A percentile compares a stretch with the other conserved stretches of the same genome.
These are phyloP conservation scores for Aphyosemion australe DNA, from an alignment of 2,113 vertebrate species.

Conservation along the genomic window DNA sequence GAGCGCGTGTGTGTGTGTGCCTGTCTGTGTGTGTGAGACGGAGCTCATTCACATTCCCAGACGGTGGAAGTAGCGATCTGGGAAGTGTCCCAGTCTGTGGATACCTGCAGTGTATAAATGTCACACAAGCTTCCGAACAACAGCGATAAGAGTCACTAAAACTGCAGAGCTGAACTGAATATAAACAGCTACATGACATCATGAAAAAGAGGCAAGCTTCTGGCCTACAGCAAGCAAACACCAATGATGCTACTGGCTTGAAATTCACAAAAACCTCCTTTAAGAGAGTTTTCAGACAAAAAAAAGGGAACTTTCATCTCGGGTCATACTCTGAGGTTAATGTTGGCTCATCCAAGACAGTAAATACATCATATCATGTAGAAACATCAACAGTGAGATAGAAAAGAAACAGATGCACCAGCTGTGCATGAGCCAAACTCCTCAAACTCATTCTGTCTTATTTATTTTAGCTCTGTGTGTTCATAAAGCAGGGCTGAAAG, in stretches of 20 bases:
- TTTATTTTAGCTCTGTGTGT: slow-evolving; percentile 1
- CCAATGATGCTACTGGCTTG: too few species aligned
- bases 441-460: not conserved
- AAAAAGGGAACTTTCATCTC: not conserved
- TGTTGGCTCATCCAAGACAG: not conserved
- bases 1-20: slow-evolving; percentile 23
- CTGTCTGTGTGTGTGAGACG: slow-evolving; percentile 11
- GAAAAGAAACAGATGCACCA: not conserved
- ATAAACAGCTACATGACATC: not conserved
- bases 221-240: not conserved
- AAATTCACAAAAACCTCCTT: too few species aligned
- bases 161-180: slow-evolving; percentile 1
- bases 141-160: slow-evolving; percentile 30
- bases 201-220: not conserved
- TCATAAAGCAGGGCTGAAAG: not conserved
- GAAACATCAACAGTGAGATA: not conserved
- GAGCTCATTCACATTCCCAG: slow-evolving; percentile 69
- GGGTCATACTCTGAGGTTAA: not conserved
- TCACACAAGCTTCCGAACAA: slow-evolving; percentile 43
- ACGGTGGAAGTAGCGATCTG: slow-evolving; percentile 62
- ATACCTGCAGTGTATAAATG: slow-evolving; percentile 61
- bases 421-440: not conserved
- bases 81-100: slow-evolving; percentile 35
- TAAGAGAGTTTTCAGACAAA: not conserved
- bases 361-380: slow-evolving; percentile 1